Conservation (phyloP, 1,140 invertebrate species). For the Drosophila watanabei region DNA sequence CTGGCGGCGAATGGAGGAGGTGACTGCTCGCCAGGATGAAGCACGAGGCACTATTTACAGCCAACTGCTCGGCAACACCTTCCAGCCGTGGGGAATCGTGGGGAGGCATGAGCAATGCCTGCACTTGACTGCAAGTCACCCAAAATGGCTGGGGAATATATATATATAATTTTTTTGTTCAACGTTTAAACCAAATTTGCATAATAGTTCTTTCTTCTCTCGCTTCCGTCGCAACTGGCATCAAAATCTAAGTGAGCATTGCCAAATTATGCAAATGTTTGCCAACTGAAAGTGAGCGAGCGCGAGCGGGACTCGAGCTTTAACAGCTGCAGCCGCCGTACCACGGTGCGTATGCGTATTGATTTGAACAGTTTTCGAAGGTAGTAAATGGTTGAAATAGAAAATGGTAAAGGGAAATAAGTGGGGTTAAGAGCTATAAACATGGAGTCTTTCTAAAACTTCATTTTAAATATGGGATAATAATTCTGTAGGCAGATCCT, state of each 20-base stretch:
- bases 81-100: not conserved
- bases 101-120: constrained; percentile 21
- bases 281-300: constrained; percentile 44
- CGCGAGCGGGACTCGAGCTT: constrained; percentile 23
- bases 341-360: constrained; percentile 74
- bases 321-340: constrained; percentile 29
- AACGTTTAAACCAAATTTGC: constrained; percentile 67
- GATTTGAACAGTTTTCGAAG: constrained; percentile 41
- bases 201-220: constrained; percentile 60
- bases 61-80: constrained; percentile 68
- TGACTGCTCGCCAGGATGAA: constrained; percentile 4
- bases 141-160: constrained; percentile 48
- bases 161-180: constrained; percentile 47
- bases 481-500: not conserved
- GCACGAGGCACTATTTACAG: constrained; percentile 32
- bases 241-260: constrained; percentile 73
- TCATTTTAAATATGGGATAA: rapidly evolving
- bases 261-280: constrained; percentile 79
- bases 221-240: constrained; percentile 35
- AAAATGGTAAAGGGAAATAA: not conserved
- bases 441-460: too few relatives aligned
- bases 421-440: not conserved
- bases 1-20: constrained; percentile 24
- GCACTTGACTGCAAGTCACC: constrained; percentile 61
- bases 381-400: not conserved